Evolutionary conservation across 2,113 vertebrate species (phyloP).

Genomic region (Cyprinodon variegatus): DNA sequence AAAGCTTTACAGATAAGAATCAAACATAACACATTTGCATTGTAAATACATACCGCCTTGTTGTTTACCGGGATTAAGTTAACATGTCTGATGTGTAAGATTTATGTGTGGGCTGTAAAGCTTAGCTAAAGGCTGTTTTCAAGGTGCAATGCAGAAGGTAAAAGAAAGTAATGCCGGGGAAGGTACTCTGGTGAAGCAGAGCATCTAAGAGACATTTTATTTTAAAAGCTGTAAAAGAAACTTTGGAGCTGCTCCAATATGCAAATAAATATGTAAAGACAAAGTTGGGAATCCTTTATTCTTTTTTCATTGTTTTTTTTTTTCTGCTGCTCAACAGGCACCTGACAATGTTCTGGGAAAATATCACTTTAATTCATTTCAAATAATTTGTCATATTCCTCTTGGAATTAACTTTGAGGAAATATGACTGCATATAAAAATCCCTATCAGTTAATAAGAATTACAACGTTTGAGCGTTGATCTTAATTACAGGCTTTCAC

Average conservation of each 20-base stretch:
- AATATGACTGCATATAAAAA: neutral
- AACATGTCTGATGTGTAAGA: constrained; percentile 51
- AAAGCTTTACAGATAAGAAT: constrained; percentile 47
- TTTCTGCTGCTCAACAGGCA: neutral
- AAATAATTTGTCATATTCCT: neutral
- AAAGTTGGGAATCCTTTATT: constrained; percentile 1
- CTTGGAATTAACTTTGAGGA: neutral
- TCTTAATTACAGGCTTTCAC: neutral
- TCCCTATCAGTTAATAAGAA: neutral
- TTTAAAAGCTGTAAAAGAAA: constrained; percentile 24
- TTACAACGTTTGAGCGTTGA: neutral
- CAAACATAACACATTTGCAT: constrained; percentile 49
- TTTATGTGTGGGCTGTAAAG: constrained; percentile 50
- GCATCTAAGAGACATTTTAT: constrained; percentile 25
- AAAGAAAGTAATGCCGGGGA: constrained; percentile 31
- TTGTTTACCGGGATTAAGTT: constrained; percentile 63
- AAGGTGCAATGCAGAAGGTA: constrained; percentile 25
- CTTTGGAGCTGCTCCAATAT: constrained; percentile 5
- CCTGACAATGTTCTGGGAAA: neutral
- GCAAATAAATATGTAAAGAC: constrained; percentile 16
- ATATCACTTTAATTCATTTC: neutral
- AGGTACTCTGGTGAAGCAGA: constrained; percentile 27
- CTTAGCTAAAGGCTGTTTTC: constrained; percentile 29
- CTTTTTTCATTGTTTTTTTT: neutral
- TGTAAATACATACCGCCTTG: constrained; percentile 47